Base-by-base conservation (phyloP, 1,140 invertebrate species). In the Araneus ventricosus region DNA sequence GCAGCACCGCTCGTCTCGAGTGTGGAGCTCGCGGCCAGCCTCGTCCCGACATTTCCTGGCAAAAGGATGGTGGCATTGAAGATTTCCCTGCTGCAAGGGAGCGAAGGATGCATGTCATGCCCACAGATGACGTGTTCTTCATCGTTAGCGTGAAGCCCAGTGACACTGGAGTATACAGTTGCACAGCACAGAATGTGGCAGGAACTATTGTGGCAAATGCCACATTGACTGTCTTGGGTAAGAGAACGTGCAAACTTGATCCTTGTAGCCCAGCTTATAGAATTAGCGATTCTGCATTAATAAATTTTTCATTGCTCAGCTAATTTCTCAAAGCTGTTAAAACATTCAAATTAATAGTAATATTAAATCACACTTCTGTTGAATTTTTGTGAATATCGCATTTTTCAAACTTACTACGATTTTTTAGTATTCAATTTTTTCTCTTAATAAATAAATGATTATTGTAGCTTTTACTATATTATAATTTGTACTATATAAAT, bases 11-110 rank as follows among this genome's bases (percentile, higher is more conserved):
- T 0, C 97, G 97, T 79, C 96, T 99, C 8, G 98, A 98, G 94
- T 99, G 99, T 96, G 97, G 98, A 2, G 98, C 98, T 20, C 96
- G 96, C 91, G 99, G 99, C 2, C 97, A 98, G 94, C 99, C 99
- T 0, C 95, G 96, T 39, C 99, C 99, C 57, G 97, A 98, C 95
- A 98, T 99, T 94, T 97, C 97, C 8, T 98, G 98, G 97, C 97
- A 98, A 94, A 99, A 99, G 95, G 98, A 99, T 96, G 98, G 97
- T n/a, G 98, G 98, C 27, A 98, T 97, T 0, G 98, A 98, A 95
- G 97, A 99, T 95, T 99, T 99, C 95, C 98, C 98, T 17, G 99
- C 99, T 14, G 99, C 99, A 24, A 96, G 97, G 91, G 99, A 99
- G 95, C 96, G 98, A 70, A 96, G 99, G 37, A 97, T 99, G 97